A percentile compares a stretch with the other conserved stretches of the same genome.
phyloP scores from a whole-genome alignment of 2,888 invertebrate genomes.

The Thumatha senex region DNA sequence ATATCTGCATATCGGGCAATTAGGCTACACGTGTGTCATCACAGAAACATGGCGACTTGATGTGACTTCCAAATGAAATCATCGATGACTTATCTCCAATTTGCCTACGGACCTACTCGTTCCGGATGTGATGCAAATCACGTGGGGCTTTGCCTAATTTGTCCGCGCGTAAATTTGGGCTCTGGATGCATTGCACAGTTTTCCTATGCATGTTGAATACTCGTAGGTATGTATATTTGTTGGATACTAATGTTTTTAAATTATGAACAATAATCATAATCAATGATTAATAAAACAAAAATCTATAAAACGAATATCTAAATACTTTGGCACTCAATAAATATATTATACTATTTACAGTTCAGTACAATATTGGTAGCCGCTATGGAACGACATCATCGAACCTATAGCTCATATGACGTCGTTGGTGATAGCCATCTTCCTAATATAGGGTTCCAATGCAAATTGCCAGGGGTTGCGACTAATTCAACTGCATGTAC shows the following conservation, averaged over 20 bases:
- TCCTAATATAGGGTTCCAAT: slow-evolving; percentile 31
- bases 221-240: neutral
- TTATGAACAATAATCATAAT: no score
- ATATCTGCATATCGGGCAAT: no score
- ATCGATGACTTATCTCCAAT: slow-evolving; percentile 5
- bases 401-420: slow-evolving; percentile 8
- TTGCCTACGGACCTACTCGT: slow-evolving; percentile 1
- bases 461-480: slow-evolving; percentile 31
- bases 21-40: no score
- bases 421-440: slow-evolving; percentile 25
- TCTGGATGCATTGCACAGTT: slow-evolving; percentile 14
- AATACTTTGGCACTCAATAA: no score
- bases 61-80: slow-evolving; percentile 7
- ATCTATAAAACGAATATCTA: no score
- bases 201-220: slow-evolving; percentile 1
- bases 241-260: neutral
- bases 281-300: no score
- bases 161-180: slow-evolving; percentile 55
- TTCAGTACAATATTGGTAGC: no score
- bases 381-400: neutral
- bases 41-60: neutral
- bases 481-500: slow-evolving; percentile 41
- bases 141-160: slow-evolving; percentile 55
- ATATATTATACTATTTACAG: no score
- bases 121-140: slow-evolving; percentile 62